Conservation (phyloP, 2,888 invertebrate genomes). For the Nipponacmea schrenckii region DNA sequence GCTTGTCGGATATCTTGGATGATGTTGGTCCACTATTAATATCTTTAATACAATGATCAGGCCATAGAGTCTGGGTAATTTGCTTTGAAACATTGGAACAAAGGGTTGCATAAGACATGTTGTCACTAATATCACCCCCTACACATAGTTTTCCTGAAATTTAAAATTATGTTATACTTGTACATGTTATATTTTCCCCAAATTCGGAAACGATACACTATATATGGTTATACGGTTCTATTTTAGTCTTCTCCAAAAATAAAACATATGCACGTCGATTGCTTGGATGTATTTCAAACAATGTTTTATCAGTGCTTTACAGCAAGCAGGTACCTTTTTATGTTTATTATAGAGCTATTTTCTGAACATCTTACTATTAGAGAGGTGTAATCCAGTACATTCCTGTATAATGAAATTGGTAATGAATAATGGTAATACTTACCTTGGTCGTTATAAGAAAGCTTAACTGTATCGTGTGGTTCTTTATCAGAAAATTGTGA, state of each 20-base stretch:
- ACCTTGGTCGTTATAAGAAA: conserved; percentile 50
- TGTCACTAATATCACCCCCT: conserved; percentile 3
- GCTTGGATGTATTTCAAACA: too few species aligned
- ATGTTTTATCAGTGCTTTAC: too few species aligned
- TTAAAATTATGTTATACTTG: too few species aligned
- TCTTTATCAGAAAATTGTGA: conserved; percentile 41
- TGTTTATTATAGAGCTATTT: too few species aligned
- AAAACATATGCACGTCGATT: too few species aligned
- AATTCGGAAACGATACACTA: neutral
- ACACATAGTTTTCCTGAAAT: conserved; percentile 29
- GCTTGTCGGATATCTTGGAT: conserved; percentile 33
- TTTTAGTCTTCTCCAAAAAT: neutral
- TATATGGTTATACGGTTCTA: neutral
- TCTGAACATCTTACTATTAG: too few species aligned
- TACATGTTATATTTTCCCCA: neutral
- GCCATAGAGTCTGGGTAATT: conserved; percentile 56
- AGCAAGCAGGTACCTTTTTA: too few species aligned
- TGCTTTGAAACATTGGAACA: conserved; percentile 32
- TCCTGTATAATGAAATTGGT: too few species aligned
- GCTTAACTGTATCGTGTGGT: conserved; percentile 24
- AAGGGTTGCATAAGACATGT: conserved; percentile 18
- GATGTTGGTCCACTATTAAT: conserved; percentile 36
- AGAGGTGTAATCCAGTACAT: too few species aligned
- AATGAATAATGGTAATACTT: too few species aligned
- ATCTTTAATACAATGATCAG: conserved; percentile 57